A percentile compares a stretch with the other conserved stretches of the same genome.
Conservation (phyloP, 2,113 vertebrate genomes). For the Dipodomys merriami region DNA sequence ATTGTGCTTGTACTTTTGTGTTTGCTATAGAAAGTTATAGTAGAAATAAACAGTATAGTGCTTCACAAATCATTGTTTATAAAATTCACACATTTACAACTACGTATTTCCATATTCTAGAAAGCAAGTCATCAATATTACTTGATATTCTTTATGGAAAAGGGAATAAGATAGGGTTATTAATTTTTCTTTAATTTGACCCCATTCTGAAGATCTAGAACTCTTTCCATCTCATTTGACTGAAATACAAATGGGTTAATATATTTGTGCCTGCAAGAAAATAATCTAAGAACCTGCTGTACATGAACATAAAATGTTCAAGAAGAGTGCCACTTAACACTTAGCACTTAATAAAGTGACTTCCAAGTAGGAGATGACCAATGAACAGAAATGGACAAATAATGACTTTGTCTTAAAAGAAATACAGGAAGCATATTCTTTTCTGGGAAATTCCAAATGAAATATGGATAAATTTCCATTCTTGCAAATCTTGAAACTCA, state of each 20-base stretch:
- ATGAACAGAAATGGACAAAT: background rate
- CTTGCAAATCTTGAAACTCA: background rate
- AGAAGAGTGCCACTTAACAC: background rate
- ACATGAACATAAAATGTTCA: constrained; percentile 24
- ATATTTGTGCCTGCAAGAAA: constrained; percentile 41
- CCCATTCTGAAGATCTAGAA: background rate
- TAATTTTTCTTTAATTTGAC: constrained; percentile 49
- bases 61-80: background rate
- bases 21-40: constrained; percentile 41
- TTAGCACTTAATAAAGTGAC: background rate
- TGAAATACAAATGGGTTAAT: background rate
- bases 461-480: too few relatives aligned
- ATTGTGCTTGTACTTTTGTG: background rate
- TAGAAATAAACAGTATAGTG: too few relatives aligned
- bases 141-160: constrained; percentile 25
- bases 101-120: constrained; percentile 8
- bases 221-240: constrained; percentile 10
- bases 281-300: background rate
- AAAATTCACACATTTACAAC: constrained; percentile 18
- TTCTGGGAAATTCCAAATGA: background rate
- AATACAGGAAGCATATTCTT: background rate
- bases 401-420: background rate
- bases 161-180: background rate
- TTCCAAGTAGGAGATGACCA: background rate
- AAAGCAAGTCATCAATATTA: constrained; percentile 8